Evolutionary conservation across 2,113 vertebrate species (phyloP).

Genomic region (Heterotis niloticus): DNA sequence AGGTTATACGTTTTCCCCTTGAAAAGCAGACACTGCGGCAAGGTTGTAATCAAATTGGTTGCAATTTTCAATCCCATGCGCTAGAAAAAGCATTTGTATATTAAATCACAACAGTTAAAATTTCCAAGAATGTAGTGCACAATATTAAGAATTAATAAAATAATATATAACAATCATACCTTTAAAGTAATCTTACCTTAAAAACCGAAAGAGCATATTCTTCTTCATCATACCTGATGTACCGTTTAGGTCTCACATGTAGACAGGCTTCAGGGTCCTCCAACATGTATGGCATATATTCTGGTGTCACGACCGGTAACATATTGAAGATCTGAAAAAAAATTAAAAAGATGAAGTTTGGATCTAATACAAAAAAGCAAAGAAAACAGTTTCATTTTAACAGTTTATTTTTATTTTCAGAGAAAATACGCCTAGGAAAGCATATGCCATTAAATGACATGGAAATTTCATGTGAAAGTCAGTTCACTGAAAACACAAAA

Average conservation of each 20-base stretch:
- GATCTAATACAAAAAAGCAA: neutral
- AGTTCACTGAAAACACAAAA: too few relatives aligned
- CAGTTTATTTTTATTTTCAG: too few relatives aligned
- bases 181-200: constrained; percentile 39
- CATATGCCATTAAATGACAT: too few relatives aligned
- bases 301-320: constrained; percentile 37
- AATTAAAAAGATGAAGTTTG: neutral
- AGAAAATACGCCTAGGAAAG: too few relatives aligned
- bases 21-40: constrained; percentile 52
- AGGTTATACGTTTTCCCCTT: constrained; percentile 9
- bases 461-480: too few relatives aligned
- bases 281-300: constrained; percentile 23
- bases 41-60: constrained; percentile 46
- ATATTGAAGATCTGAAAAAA: constrained; percentile 52
- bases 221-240: neutral
- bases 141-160: neutral
- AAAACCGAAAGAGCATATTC: constrained; percentile 41
- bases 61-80: constrained; percentile 70
- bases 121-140: neutral
- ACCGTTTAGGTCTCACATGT: constrained; percentile 47
- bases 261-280: constrained; percentile 40
- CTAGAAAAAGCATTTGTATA: constrained; percentile 47
- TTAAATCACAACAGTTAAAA: neutral
- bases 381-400: too few relatives aligned
- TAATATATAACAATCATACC: too few relatives aligned